These are phyloP conservation scores for Rhagologus leucostigma DNA, from an alignment of 2,113 vertebrate genomes.

Conservation along the genomic window DNA sequence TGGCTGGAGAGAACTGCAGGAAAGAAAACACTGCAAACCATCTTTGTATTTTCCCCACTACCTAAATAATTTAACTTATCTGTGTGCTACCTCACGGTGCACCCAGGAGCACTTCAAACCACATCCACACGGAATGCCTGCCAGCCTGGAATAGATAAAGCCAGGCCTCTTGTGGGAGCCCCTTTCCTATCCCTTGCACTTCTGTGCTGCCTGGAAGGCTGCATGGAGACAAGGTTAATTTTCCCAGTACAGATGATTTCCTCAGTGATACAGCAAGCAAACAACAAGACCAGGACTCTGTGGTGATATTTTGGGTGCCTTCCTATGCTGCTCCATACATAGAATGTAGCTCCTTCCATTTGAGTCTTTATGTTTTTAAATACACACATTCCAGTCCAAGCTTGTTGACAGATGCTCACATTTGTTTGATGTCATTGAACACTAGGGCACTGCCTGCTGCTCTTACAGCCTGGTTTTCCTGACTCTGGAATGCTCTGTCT, in stretches of 20 bases:
- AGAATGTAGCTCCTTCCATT: slow-evolving; percentile 48
- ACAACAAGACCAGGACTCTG: background rate
- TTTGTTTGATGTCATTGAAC: slow-evolving; percentile 25
- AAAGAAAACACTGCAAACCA: background rate
- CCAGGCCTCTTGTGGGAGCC: background rate
- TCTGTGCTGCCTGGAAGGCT: background rate
- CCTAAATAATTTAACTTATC: background rate
- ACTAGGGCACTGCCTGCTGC: background rate
- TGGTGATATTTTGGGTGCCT: background rate
- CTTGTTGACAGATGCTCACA: slow-evolving; percentile 32
- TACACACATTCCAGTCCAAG: slow-evolving; percentile 20
- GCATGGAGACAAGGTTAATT: background rate
- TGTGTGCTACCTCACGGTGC: background rate
- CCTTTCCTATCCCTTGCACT: background rate
- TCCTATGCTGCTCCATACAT: slow-evolving; percentile 25
- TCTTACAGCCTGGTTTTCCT: background rate
- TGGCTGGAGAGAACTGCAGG: background rate
- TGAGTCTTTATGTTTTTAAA: slow-evolving; percentile 35
- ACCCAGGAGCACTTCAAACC: background rate
- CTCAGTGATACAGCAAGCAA: background rate
- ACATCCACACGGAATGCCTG: background rate
- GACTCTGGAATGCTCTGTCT: background rate
- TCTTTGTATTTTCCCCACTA: background rate
- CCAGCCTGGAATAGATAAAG: background rate
- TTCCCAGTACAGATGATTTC: background rate